Evolutionary conservation across 2,888 invertebrate genomes (phyloP).

Genomic region (Colletes collaris): DNA sequence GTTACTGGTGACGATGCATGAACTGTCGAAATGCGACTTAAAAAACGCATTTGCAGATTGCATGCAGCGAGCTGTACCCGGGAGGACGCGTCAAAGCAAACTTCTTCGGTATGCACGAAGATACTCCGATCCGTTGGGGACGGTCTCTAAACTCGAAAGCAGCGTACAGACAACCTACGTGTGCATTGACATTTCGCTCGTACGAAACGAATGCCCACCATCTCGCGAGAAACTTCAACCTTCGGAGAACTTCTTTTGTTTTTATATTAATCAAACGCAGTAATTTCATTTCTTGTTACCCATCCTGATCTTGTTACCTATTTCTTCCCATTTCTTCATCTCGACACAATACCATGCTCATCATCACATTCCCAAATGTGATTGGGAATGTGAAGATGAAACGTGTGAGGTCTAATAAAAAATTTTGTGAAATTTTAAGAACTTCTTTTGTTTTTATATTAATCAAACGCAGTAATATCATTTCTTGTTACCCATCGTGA

Average conservation of each 20-base stretch:
- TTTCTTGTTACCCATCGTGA: no score
- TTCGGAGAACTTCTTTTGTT: no score
- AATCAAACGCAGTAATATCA: not conserved
- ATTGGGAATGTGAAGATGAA: no score
- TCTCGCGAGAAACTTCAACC: conserved; percentile 6
- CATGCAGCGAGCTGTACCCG: conserved; percentile 40
- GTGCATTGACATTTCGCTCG: conserved; percentile 15
- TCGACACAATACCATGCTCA: no score
- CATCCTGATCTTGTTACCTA: no score
- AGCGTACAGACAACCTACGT: conserved; percentile 3
- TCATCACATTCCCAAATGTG: no score
- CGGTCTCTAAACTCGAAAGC: conserved; percentile 17
- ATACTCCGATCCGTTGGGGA: conserved; percentile 40
- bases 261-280: no score
- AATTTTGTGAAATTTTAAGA: not conserved
- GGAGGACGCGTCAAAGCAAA: conserved; percentile 61
- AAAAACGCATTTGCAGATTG: conserved; percentile 64
- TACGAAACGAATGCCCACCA: conserved; percentile 12
- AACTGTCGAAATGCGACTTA: conserved; percentile 35
- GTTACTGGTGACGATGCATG: conserved; percentile 2
- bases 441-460: conserved; percentile 5
- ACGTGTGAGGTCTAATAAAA: no score
- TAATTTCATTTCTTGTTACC: no score
- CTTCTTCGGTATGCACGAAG: conserved; percentile 52
- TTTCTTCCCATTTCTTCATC: no score